phyloP scores from a whole-genome alignment of 92 coral and sea anemone genomes.

The Metridium senile region DNA sequence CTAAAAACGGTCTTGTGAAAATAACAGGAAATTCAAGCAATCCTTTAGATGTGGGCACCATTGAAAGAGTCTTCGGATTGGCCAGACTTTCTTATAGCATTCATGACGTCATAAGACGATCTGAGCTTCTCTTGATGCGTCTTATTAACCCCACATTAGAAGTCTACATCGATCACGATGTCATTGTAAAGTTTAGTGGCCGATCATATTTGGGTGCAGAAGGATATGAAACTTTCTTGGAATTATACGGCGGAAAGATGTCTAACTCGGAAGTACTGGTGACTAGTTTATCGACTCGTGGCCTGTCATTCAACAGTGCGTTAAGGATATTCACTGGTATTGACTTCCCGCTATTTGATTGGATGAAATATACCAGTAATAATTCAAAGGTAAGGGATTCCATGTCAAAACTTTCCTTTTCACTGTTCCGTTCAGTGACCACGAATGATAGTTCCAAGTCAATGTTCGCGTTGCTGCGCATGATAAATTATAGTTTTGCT shows the following conservation, averaged over 20 bases:
- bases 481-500: too few relatives aligned
- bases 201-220: constrained; percentile 50
- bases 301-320: constrained; percentile 62
- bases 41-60: constrained; percentile 81
- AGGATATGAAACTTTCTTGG: constrained; percentile 58
- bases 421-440: too few relatives aligned
- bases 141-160: constrained; percentile 75
- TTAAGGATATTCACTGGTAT: constrained; percentile 65
- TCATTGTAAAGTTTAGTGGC: constrained; percentile 83
- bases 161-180: constrained; percentile 60
- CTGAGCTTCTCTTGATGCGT: constrained; percentile 69
- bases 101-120: constrained; percentile 49
- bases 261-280: constrained; percentile 53
- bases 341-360: constrained; percentile 68
- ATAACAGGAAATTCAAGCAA: constrained; percentile 66
- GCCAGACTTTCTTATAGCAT: constrained; percentile 52
- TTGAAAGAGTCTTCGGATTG: constrained; percentile 74
- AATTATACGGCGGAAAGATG: constrained; percentile 72
- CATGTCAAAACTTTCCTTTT: too few relatives aligned
- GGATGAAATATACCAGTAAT: constrained; percentile 44
- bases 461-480: too few relatives aligned
- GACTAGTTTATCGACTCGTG: constrained; percentile 71
- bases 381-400: constrained; percentile 17
- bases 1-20: constrained; percentile 54
- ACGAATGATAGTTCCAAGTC: too few relatives aligned